Evolutionary conservation across 2,113 vertebrate species (phyloP).

Genomic region (Chrysochloris asiatica): DNA sequence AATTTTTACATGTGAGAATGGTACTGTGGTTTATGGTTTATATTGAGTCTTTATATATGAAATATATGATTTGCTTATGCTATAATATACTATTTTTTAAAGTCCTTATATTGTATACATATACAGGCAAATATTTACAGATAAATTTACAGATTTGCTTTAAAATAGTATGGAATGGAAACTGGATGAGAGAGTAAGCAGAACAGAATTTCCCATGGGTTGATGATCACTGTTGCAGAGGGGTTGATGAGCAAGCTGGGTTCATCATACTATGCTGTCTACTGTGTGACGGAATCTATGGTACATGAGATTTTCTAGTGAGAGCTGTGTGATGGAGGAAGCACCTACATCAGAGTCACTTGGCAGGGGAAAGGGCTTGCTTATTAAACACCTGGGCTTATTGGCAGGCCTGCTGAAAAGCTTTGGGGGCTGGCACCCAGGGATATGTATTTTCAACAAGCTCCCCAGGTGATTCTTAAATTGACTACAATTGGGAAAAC

Average conservation of each 20-base stretch:
- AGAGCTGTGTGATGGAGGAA: neutral
- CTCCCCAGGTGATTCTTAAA: neutral
- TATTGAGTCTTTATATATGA: neutral
- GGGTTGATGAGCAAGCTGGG: neutral
- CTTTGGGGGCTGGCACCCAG: neutral
- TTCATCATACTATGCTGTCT: neutral
- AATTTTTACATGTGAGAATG: neutral
- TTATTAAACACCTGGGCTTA: slow-evolving; percentile 22
- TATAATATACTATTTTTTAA: neutral
- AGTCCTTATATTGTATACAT: neutral
- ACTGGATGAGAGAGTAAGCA: neutral
- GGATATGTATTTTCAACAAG: neutral
- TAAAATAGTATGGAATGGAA: neutral
- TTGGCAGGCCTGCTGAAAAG: neutral
- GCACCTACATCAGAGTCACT: neutral
- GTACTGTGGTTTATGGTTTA: neutral
- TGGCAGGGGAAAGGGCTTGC: neutral
- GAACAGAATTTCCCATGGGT: neutral
- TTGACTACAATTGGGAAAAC: slow-evolving; percentile 16
- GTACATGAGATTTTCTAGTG: neutral
- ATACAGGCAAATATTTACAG: neutral
- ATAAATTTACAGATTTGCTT: neutral
- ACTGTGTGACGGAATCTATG: neutral
- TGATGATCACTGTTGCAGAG: neutral
- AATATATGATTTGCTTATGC: neutral